These are phyloP conservation scores for Orchesellides sinensis DNA, from an alignment of 2,888 invertebrate species.

Conservation along the genomic window DNA sequence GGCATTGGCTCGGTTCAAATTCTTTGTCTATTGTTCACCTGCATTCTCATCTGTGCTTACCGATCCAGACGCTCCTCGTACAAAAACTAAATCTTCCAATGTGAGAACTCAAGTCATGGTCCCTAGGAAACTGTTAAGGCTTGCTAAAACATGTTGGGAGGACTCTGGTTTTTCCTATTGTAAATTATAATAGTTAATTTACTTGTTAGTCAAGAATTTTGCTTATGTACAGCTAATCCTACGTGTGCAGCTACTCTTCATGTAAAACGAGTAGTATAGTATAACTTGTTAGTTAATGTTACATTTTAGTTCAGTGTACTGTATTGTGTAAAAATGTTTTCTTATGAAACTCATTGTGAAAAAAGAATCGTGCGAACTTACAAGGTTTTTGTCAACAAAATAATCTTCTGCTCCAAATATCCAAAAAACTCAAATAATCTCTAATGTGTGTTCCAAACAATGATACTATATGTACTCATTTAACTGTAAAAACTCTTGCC, in stretches of 20 bases:
- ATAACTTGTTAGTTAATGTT: too few species aligned
- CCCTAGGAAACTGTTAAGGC: neutral
- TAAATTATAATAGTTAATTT: neutral
- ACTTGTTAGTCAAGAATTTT: neutral
- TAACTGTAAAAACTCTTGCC: slow-evolving; percentile 9
- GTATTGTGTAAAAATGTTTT: too few species aligned
- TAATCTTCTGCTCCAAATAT: neutral
- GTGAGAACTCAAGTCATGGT: neutral
- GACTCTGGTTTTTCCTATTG: neutral
- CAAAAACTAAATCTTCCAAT: slow-evolving; percentile 55
- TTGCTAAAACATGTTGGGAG: neutral
- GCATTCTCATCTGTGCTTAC: slow-evolving; percentile 73
- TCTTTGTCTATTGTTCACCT: slow-evolving; percentile 72
- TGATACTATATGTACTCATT: neutral
- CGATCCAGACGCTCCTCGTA: slow-evolving; percentile 64
- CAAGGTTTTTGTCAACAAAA: neutral
- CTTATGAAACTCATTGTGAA: neutral
- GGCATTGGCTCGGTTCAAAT: slow-evolving; percentile 70
- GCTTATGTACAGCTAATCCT: slow-evolving; percentile 18
- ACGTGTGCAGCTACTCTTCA: slow-evolving; percentile 1
- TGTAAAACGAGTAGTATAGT: neutral
- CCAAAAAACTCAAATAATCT: slow-evolving; percentile 51
- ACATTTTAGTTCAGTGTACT: too few species aligned
- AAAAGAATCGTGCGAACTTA: neutral
- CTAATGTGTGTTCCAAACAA: slow-evolving; percentile 44